Conservation (phyloP, 2,797 vertebrate genomes). For the Sus cebifrons region DNA sequence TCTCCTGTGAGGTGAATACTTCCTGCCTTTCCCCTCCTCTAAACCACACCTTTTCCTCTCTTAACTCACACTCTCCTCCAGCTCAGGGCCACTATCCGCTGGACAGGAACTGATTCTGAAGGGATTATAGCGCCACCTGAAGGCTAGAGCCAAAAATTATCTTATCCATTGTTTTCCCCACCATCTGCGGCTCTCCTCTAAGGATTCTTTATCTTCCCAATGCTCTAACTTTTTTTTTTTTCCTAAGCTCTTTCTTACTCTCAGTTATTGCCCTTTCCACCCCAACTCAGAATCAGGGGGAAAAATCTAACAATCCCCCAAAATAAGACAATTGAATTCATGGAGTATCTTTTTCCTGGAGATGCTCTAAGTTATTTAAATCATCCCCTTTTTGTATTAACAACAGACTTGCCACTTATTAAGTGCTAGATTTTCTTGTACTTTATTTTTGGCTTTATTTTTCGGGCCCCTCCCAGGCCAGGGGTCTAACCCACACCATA, state of each 20-base stretch:
- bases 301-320: neutral
- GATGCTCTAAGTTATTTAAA: constrained; percentile 9
- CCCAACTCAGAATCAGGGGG: neutral
- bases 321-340: neutral
- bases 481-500: too few species aligned
- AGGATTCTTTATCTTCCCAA: neutral
- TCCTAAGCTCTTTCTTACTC: neutral
- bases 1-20: neutral
- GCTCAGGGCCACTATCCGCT: neutral
- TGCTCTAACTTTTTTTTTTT: neutral
- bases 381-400: neutral
- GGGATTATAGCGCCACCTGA: constrained; percentile 72
- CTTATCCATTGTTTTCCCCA: neutral
- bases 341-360: neutral
- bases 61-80: too few species aligned
- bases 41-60: neutral
- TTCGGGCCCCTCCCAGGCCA: too few species aligned
- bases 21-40: neutral
- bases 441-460: neutral
- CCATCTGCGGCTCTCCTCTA: neutral
- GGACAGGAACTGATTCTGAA: neutral
- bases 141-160: neutral
- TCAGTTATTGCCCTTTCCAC: neutral
- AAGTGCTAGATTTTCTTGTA: neutral
- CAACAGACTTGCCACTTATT: neutral